A percentile compares a stretch with the other conserved stretches of the same genome.
phyloP scores from a whole-genome alignment of 2,888 invertebrate genomes.

The Campaea margaritaria region DNA sequence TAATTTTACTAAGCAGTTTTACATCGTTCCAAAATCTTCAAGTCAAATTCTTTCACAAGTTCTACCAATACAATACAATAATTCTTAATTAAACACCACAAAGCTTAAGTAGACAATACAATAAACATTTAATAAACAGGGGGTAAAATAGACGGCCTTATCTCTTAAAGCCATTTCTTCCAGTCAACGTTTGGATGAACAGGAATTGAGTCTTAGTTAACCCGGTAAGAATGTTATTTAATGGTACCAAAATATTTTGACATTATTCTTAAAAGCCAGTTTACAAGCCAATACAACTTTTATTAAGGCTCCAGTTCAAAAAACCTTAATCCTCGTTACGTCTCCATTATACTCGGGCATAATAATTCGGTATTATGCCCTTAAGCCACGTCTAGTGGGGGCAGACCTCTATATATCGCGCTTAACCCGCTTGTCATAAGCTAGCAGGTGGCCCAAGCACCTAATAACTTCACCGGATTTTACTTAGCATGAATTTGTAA shows the following conservation, averaged over 20 bases:
- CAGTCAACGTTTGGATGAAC: no score
- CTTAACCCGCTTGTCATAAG: slow-evolving; percentile 58
- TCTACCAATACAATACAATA: no score
- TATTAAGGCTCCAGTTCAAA: slow-evolving; percentile 3
- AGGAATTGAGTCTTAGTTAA: no score
- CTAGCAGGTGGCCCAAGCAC: slow-evolving; percentile 59
- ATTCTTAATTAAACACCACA: no score
- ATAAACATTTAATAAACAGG: no score
- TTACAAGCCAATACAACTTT: slow-evolving; percentile 1
- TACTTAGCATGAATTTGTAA: slow-evolving; percentile 40
- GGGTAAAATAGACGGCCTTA: no score
- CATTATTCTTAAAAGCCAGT: background rate
- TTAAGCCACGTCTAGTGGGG: slow-evolving; percentile 31
- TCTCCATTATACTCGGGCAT: slow-evolving; percentile 15
- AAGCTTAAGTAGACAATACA: no score
- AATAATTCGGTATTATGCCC: slow-evolving; percentile 45
- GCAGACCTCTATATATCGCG: slow-evolving; percentile 49
- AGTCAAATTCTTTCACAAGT: no score
- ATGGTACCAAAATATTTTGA: background rate
- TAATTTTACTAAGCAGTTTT: no score
- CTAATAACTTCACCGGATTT: slow-evolving; percentile 71
- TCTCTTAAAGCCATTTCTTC: no score
- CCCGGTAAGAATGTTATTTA: no score
- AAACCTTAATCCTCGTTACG: slow-evolving; percentile 10
- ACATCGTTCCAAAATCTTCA: no score